Evolutionary conservation across 2,888 invertebrate species (phyloP).

Genomic region (Diaphora mendica): DNA sequence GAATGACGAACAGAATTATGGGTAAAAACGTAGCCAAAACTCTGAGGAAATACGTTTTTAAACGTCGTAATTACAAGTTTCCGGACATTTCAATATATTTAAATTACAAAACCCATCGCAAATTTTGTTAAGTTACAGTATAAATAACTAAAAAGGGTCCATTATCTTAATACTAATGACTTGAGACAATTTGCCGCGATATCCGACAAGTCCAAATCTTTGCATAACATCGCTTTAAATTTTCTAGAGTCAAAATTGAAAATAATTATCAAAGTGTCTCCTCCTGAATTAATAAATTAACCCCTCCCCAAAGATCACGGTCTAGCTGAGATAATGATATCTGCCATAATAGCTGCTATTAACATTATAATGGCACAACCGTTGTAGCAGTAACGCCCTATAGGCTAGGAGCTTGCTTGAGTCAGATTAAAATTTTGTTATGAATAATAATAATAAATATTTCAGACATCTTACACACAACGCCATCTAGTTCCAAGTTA

Average conservation of each 20-base stretch:
- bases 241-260: conserved; percentile 50
- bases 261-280: conserved; percentile 49
- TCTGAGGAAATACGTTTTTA: neutral
- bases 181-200: conserved; percentile 34
- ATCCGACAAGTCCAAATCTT: conserved; percentile 23
- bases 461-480: no score
- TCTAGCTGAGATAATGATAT: conserved; percentile 61
- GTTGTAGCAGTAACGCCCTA: conserved; percentile 51
- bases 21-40: neutral
- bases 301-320: conserved; percentile 57
- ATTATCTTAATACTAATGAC: conserved; percentile 5
- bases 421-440: neutral
- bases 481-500: no score
- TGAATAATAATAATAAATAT: no score
- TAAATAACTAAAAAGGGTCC: neutral
- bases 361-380: conserved; percentile 64
- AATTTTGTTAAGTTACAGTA: neutral
- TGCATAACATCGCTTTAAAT: conserved; percentile 44
- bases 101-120: neutral
- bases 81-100: neutral
- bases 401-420: conserved; percentile 22
- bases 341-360: conserved; percentile 65
- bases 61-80: neutral
- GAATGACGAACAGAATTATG: neutral
- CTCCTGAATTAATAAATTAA: conserved; percentile 63